Conservation (phyloP, 2,888 invertebrate species). For the Zaprionus obscuricornis region DNA sequence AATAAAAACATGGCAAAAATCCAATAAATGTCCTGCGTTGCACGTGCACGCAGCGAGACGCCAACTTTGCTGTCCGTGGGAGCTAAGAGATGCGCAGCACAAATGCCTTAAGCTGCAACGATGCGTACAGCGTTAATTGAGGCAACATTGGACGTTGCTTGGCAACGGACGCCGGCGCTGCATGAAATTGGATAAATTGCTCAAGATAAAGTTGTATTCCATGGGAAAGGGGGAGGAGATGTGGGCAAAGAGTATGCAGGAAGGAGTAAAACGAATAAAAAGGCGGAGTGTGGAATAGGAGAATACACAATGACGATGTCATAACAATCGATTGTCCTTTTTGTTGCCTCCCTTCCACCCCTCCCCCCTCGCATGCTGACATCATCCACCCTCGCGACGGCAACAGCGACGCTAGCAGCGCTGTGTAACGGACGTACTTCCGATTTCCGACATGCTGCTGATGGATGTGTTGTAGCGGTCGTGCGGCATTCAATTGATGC, state of each 20-base stretch:
- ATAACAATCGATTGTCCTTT: conserved; percentile 77
- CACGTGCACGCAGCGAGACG: conserved; percentile 74
- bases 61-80: conserved; percentile 54
- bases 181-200: conserved; percentile 60
- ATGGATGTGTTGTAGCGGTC: conserved; percentile 49
- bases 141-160: conserved; percentile 41
- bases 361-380: conserved; percentile 57
- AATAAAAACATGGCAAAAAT: conserved; percentile 77
- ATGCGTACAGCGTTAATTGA: conserved; percentile 60
- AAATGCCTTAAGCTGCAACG: conserved; percentile 17
- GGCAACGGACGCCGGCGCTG: conserved; percentile 31
- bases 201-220: no score
- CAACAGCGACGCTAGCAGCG: conserved; percentile 4
- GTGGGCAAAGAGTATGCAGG: not conserved
- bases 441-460: conserved; percentile 65
- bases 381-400: conserved; percentile 50
- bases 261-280: no score
- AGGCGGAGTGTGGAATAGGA: no score
- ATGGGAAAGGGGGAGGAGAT: conserved; percentile 25
- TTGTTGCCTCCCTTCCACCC: conserved; percentile 36
- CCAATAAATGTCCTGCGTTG: conserved; percentile 83
- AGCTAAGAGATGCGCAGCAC: conserved; percentile 15
- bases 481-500: conserved; percentile 62
- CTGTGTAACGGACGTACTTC: conserved; percentile 45
- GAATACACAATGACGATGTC: conserved; percentile 58